A percentile compares a stretch with the other conserved stretches of the same genome.
Evolutionary conservation across 2,797 vertebrate genomes (phyloP).

Genomic region (Eleutherodactylus coqui): DNA sequence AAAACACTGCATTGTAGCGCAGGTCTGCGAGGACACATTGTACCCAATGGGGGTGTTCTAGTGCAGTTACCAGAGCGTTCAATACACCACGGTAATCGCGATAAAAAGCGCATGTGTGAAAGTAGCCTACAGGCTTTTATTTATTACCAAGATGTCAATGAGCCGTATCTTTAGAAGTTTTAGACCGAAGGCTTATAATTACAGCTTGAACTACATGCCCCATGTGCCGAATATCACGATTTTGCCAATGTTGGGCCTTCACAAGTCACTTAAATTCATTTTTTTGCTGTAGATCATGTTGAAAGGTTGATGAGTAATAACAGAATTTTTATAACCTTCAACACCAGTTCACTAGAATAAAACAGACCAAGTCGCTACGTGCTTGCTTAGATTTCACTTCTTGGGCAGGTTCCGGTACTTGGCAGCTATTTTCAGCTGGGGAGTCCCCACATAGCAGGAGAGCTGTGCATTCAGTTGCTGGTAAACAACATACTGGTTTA

Average conservation of each 20-base stretch:
- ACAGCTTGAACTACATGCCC: background rate
- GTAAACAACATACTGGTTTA: constrained; percentile 15
- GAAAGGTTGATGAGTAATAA: constrained; percentile 15
- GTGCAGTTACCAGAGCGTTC: too few species aligned
- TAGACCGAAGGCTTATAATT: background rate
- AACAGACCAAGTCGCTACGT: background rate
- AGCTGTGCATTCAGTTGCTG: background rate
- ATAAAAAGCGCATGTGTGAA: too few species aligned
- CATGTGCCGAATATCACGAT: background rate
- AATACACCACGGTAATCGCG: too few species aligned
- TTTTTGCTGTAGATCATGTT: constrained; percentile 15
- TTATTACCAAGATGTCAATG: background rate
- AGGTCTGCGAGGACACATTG: too few species aligned
- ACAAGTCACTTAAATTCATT: background rate
- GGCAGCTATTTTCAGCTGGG: constrained; percentile 31
- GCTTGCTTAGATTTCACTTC: constrained; percentile 20
- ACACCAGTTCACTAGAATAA: constrained; percentile 18
- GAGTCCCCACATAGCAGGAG: constrained; percentile 16
- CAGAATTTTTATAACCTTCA: constrained; percentile 22
- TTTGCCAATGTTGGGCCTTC: background rate
- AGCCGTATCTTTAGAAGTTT: background rate
- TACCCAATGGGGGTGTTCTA: too few species aligned
- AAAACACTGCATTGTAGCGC: too few species aligned
- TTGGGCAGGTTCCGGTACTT: constrained; percentile 28
- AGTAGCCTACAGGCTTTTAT: too few species aligned